phyloP scores from a whole-genome alignment of 2,797 vertebrate genomes.

The Pseudochromis fuscus region DNA sequence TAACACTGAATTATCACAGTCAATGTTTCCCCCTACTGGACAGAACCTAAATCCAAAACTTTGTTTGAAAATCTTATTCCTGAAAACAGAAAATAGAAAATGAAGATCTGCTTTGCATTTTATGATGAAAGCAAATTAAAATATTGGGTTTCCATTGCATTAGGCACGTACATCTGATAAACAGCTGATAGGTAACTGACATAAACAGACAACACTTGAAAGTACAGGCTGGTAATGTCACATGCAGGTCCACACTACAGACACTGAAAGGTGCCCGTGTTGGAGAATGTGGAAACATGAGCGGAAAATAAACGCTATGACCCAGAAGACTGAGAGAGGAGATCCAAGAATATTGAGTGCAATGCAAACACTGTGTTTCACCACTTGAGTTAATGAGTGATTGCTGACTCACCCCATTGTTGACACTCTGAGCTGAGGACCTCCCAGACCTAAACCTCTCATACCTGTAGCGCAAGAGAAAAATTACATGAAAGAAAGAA shows the following conservation, averaged over 20 bases:
- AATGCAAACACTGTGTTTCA: slow-evolving; percentile 20
- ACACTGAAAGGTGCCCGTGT: slow-evolving; percentile 28
- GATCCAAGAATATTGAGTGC: slow-evolving; percentile 14
- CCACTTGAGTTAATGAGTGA: not conserved
- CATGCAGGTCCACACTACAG: slow-evolving; percentile 39
- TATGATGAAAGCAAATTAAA: not conserved
- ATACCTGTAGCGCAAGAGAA: slow-evolving; percentile 85
- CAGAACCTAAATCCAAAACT: not conserved
- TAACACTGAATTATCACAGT: not conserved
- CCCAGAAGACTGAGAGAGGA: slow-evolving; percentile 2
- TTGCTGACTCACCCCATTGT: slow-evolving; percentile 94
- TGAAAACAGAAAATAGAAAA: not conserved
- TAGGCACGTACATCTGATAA: slow-evolving; percentile 35
- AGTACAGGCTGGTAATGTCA: slow-evolving; percentile 18
- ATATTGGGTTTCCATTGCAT: slow-evolving; percentile 40
- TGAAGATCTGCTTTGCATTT: slow-evolving; percentile 1
- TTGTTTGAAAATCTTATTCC: not conserved
- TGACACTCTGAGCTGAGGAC: slow-evolving; percentile 88
- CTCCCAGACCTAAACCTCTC: slow-evolving; percentile 93
- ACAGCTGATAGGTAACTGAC: slow-evolving; percentile 21
- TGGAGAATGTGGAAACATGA: slow-evolving; percentile 21
- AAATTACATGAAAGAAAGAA: not conserved
- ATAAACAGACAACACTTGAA: slow-evolving; percentile 15
- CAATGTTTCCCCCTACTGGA: slow-evolving; percentile 34
- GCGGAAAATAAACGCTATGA: slow-evolving; percentile 12